These are phyloP conservation scores for Botrylloides violaceus DNA, from an alignment of 23 tunicate species.

Conservation along the genomic window DNA sequence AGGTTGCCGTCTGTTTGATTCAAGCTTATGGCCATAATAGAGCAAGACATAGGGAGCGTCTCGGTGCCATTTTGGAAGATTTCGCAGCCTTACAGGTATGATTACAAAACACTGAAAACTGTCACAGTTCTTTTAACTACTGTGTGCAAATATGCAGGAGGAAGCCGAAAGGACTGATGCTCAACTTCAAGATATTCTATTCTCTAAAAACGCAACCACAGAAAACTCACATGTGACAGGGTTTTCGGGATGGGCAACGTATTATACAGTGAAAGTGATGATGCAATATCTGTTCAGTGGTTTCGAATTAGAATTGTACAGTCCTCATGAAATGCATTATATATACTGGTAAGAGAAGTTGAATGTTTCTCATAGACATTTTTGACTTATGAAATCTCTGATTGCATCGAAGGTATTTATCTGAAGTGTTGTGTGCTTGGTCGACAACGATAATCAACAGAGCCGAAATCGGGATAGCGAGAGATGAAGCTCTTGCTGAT, in stretches of 20 bases:
- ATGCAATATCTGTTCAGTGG: conserved; percentile 71
- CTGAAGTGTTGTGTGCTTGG: conserved; percentile 74
- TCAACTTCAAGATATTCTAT: conserved; percentile 42
- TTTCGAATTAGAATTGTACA: conserved; percentile 77
- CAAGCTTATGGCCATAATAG: conserved; percentile 90
- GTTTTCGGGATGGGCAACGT: conserved; percentile 69
- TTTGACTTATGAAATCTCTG: too few relatives aligned
- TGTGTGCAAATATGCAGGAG: conserved; percentile 26
- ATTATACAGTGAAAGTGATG: conserved; percentile 68
- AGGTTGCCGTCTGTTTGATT: conserved; percentile 48
- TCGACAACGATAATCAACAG: conserved; percentile 55
- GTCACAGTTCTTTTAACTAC: not conserved
- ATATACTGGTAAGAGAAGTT: conserved; percentile 64
- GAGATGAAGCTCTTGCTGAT: conserved; percentile 51
- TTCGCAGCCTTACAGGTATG: conserved; percentile 59
- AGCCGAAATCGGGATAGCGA: conserved; percentile 50
- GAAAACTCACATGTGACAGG: conserved; percentile 45
- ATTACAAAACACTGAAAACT: not conserved
- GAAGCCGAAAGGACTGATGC: conserved; percentile 78
- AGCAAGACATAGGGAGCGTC: conserved; percentile 83
- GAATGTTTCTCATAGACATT: not conserved
- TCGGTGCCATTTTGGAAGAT: conserved; percentile 60
- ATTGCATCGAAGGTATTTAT: conserved; percentile 44
- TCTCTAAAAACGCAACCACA: conserved; percentile 17
- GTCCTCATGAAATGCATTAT: conserved; percentile 85